Evolutionary conservation across 2,797 vertebrate genomes (phyloP).

Genomic region (Cirrhinus mrigala): DNA sequence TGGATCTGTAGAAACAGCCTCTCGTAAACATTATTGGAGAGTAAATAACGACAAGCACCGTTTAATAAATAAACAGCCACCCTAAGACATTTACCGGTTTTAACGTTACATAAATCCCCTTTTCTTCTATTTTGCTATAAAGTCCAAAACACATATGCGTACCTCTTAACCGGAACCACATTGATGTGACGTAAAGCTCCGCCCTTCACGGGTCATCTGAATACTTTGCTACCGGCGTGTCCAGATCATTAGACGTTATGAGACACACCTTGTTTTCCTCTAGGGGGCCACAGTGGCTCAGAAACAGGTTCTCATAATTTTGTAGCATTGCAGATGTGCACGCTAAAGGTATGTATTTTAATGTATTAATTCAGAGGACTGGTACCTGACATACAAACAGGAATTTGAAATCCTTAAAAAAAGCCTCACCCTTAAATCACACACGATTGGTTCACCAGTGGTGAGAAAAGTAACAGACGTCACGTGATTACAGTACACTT

Average conservation of each 20-base stretch:
- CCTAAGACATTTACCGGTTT: neutral
- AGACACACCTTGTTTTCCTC: neutral
- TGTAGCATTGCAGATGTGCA: neutral
- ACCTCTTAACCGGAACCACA: constrained; percentile 38
- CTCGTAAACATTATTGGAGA: constrained; percentile 43
- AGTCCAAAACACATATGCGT: neutral
- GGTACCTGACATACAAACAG: neutral
- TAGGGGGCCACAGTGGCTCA: neutral
- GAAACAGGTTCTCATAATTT: neutral
- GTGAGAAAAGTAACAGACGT: neutral
- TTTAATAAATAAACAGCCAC: neutral
- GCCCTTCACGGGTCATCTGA: accelerated
- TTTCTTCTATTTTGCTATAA: neutral
- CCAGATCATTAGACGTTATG: neutral
- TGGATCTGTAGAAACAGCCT: constrained; percentile 19
- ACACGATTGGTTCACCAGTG: neutral
- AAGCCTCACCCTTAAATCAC: neutral
- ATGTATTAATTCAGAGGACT: too few relatives aligned
- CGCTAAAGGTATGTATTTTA: neutral
- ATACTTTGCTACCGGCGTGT: neutral
- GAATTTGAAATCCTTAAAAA: neutral
- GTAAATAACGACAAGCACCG: neutral
- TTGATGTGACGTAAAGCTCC: neutral
- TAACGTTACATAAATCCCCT: neutral
- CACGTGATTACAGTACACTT: neutral